Evolutionary conservation across 2,113 vertebrate species (phyloP).

Genomic region (Nyctibius bracteatus): DNA sequence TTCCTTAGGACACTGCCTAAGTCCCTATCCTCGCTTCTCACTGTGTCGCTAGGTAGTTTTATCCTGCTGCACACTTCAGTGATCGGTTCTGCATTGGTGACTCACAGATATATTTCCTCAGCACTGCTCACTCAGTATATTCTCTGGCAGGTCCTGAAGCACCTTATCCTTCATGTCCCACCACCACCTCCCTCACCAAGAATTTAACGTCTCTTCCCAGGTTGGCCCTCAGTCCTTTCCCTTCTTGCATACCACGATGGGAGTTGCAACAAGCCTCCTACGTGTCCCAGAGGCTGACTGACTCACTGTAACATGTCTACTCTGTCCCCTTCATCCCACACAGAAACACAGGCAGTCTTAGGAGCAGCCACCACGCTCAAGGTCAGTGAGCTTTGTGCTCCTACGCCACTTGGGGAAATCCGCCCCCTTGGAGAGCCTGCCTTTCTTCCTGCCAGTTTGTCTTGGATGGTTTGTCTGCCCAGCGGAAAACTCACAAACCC

Average conservation of each 20-base stretch:
- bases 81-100: not conserved
- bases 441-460: not conserved
- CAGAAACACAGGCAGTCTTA: not conserved
- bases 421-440: not conserved
- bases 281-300: not conserved
- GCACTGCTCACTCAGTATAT: not conserved
- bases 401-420: not conserved
- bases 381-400: not conserved
- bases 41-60: not conserved
- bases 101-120: not conserved
- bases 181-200: not conserved
- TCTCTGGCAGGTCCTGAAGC: not conserved
- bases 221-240: not conserved
- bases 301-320: not conserved
- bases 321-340: not conserved
- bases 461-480: not conserved
- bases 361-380: not conserved
- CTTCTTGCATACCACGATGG: accelerated
- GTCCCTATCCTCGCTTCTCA: not conserved
- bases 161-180: not conserved
- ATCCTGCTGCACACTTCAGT: not conserved
- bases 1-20: not conserved
- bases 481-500: not conserved
- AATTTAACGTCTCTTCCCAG: not conserved
- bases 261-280: not conserved